Evolutionary conservation across 2,888 invertebrate species (phyloP), one percentile per base, ranked within the genome.

Genomic region (Pandemis corylana): DNA sequence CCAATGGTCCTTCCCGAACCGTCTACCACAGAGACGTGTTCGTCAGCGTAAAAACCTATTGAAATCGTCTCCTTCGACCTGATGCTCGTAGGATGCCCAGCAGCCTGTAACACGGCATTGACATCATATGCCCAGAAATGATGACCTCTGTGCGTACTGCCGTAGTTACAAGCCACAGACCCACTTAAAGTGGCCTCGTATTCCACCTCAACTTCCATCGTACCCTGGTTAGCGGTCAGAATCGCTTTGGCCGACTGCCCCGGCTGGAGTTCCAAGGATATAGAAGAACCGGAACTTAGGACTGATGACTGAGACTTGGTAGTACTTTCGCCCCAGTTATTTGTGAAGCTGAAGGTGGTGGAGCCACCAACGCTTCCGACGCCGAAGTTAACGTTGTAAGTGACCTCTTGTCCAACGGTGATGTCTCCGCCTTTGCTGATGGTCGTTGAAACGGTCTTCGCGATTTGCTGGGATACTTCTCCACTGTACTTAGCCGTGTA

Each of bases 61-160:
- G 20, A 20, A 9, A 73, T 73, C 9, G 41, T 41, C 49, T 73
- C 73, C 59, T 59, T 73, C 0, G 73, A 59, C 13, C 46, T 46
- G 15, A 73, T 59, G 51, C 49, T 65, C 42, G 68, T 73, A 7
- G 68, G 56, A 15, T 41, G 49, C 0, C 73, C 73, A 4, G 73
- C 73, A 5, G 68, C 73, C 2, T 10, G 12, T 15, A 76, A 51
- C 61, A 76, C 68, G 0, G 42, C 49, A 13, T 72, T 68, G 0
- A 76, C n/a, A 42, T 75, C 75, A 41, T 67, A 62, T 41, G 61
- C 41, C 72, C 72, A 76, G 65, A 76, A 72, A 20, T 76, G 72
- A 13, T 76, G 76, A 44, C 72, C 72, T 9, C 69, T 7, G 20
- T 72, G 71, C 0, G 67, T 20, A 0, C 3, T 53, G 5, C 68